These are phyloP conservation scores for Bambusicola thoracicus DNA, from an alignment of 2,113 vertebrate genomes.

Conservation along the genomic window DNA sequence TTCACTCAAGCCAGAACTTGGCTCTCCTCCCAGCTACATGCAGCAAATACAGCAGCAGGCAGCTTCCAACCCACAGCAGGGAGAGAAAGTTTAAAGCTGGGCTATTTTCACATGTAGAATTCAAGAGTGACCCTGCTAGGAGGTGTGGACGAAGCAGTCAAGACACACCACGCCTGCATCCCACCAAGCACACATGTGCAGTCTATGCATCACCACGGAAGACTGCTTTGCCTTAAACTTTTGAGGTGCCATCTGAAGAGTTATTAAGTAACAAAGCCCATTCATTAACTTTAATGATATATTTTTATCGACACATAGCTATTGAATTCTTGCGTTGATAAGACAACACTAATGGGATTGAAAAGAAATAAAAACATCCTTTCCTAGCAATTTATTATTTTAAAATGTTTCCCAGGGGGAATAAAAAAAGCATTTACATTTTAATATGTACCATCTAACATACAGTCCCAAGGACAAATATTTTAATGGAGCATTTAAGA, in stretches of 20 bases:
- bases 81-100: neutral
- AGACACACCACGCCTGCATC: neutral
- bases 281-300: neutral
- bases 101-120: neutral
- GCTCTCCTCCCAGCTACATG: neutral
- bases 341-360: neutral
- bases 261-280: neutral
- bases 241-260: neutral
- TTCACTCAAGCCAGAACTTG: neutral
- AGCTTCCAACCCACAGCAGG: neutral
- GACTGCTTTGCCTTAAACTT: neutral
- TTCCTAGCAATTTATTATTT: neutral
- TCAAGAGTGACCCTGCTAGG: accelerated
- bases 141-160: accelerated
- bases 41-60: neutral
- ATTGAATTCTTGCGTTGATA: neutral
- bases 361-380: neutral
- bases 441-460: neutral
- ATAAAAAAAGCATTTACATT: neutral
- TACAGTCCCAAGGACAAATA: constrained; percentile 41
- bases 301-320: neutral
- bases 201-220: neutral
- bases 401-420: neutral
- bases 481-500: constrained; percentile 28
- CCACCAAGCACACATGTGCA: neutral